Percentiles rank a stretch among this genome's conserved stretches.
phyloP scores from a whole-genome alignment of 1,140 invertebrate genomes.

The Euwallacea similis region DNA sequence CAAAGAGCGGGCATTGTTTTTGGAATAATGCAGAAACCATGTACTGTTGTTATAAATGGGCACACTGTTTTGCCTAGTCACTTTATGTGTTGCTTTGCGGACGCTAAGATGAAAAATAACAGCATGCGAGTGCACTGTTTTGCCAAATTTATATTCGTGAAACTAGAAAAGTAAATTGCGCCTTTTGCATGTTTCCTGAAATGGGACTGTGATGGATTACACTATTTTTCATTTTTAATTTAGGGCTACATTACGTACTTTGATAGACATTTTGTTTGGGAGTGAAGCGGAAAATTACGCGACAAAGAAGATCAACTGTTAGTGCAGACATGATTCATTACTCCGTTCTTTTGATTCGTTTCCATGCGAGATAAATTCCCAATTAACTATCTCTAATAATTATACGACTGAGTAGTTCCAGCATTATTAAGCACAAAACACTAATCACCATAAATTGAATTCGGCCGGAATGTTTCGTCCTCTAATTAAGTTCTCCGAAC shows the following conservation, averaged over 20 bases:
- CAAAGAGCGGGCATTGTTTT: constrained; percentile 39
- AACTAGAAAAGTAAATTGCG: constrained; percentile 33
- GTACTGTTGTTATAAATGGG: constrained; percentile 41
- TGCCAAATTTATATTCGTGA: constrained; percentile 33
- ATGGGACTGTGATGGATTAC: constrained; percentile 25
- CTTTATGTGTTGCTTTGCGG: constrained; percentile 40
- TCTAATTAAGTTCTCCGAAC: constrained; percentile 21
- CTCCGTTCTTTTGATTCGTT: not conserved
- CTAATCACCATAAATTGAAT: constrained; percentile 12
- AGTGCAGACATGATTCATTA: not conserved
- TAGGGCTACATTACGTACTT: constrained; percentile 10
- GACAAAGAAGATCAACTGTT: constrained; percentile 1
- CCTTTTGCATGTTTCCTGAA: constrained; percentile 29
- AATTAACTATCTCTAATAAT: no score
- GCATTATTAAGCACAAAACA: not conserved
- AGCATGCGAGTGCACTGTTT: constrained; percentile 37
- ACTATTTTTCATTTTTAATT: constrained; percentile 27
- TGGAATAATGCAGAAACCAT: constrained; percentile 39
- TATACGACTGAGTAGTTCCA: no score
- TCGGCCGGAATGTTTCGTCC: constrained; percentile 16
- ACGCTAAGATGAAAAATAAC: constrained; percentile 40
- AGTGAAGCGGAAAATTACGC: not conserved
- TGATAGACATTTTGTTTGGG: constrained; percentile 14
- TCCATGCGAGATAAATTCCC: no score
- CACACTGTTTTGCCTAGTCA: constrained; percentile 34